A percentile compares a stretch with the other conserved stretches of the same genome.
Evolutionary conservation across 2,888 invertebrate genomes (phyloP).

Genomic region (Crossocerus cetratus): DNA sequence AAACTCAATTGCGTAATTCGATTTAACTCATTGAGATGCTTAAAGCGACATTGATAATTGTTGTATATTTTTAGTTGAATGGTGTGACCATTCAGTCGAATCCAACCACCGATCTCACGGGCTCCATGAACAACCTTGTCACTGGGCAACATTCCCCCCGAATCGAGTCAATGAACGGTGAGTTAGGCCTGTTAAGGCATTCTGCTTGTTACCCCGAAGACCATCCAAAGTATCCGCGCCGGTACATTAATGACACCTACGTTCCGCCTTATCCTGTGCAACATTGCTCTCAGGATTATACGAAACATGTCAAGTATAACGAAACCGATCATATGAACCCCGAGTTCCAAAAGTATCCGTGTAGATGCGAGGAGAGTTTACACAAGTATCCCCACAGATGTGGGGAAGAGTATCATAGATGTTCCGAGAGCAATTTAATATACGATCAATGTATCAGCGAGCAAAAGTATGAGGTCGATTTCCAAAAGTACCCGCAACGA

Average conservation of each 20-base stretch:
- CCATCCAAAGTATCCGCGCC: slow-evolving; percentile 64
- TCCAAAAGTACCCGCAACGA: slow-evolving; percentile 68
- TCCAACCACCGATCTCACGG: slow-evolving; percentile 68
- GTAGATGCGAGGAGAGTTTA: slow-evolving; percentile 71
- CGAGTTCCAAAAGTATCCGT: slow-evolving; percentile 67
- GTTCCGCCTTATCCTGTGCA: slow-evolving; percentile 62
- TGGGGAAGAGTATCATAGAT: slow-evolving; percentile 73
- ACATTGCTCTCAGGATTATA: slow-evolving; percentile 62
- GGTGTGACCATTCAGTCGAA: slow-evolving; percentile 65
- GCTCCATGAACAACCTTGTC: slow-evolving; percentile 74
- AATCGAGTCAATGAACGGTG: slow-evolving; percentile 75
- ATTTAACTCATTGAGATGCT: too few species aligned
- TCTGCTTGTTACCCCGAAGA: slow-evolving; percentile 63
- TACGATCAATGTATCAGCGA: slow-evolving; percentile 64
- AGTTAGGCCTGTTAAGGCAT: slow-evolving; percentile 69
- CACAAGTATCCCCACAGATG: slow-evolving; percentile 74
- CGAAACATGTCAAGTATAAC: slow-evolving; percentile 56
- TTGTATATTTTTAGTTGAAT: slow-evolving; percentile 55
- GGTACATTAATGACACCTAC: slow-evolving; percentile 62
- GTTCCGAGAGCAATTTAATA: slow-evolving; percentile 71
- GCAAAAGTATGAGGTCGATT: slow-evolving; percentile 64
- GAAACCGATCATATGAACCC: slow-evolving; percentile 52
- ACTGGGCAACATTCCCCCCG: slow-evolving; percentile 70
- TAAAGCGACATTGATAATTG: too few species aligned
- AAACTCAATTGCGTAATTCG: background rate